Percentiles rank a stretch among this genome's conserved stretches.
phyloP scores from a whole-genome alignment of 1,140 invertebrate species.

The Drosophila eugracilis region DNA sequence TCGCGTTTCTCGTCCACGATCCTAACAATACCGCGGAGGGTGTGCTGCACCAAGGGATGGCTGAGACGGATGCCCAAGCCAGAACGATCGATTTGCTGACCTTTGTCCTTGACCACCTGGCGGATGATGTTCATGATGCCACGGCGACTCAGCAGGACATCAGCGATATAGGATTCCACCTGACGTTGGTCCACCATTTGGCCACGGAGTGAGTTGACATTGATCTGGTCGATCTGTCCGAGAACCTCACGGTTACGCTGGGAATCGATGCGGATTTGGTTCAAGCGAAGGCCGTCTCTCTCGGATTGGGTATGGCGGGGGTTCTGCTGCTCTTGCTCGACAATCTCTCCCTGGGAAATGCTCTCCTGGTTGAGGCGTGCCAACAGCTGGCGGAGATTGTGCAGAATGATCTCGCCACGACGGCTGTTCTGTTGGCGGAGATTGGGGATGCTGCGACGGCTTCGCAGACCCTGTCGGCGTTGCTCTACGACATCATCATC shows the following conservation, averaged over 20 bases:
- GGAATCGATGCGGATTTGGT: conserved; percentile 52
- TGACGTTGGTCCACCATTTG: conserved; percentile 24
- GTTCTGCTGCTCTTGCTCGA: conserved; percentile 1
- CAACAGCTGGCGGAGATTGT: conserved; percentile 63
- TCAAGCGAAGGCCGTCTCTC: conserved; percentile 46
- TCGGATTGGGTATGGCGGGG: conserved; percentile 37
- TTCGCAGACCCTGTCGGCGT: conserved; percentile 26
- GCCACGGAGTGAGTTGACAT: background rate
- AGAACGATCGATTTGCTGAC: conserved; percentile 35
- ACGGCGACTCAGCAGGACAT: conserved; percentile 54
- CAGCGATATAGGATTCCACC: conserved; percentile 47
- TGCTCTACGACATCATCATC: conserved; percentile 6
- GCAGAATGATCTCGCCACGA: conserved; percentile 54
- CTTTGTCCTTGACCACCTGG: conserved; percentile 35
- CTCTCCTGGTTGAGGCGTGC: conserved; percentile 70
- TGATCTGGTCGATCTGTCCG: conserved; percentile 41
- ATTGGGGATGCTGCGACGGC: conserved; percentile 50
- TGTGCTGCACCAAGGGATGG: conserved; percentile 88
- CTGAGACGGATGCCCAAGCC: conserved; percentile 81
- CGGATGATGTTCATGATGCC: conserved; percentile 58
- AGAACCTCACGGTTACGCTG: conserved; percentile 41
- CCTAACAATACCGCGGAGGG: conserved; percentile 87
- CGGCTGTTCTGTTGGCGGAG: conserved; percentile 18
- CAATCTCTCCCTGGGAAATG: conserved; percentile 27
- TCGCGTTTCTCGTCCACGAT: conserved; percentile 86